Conservation (phyloP, 2,888 invertebrate genomes). For the Drosophila heteroneura region DNA sequence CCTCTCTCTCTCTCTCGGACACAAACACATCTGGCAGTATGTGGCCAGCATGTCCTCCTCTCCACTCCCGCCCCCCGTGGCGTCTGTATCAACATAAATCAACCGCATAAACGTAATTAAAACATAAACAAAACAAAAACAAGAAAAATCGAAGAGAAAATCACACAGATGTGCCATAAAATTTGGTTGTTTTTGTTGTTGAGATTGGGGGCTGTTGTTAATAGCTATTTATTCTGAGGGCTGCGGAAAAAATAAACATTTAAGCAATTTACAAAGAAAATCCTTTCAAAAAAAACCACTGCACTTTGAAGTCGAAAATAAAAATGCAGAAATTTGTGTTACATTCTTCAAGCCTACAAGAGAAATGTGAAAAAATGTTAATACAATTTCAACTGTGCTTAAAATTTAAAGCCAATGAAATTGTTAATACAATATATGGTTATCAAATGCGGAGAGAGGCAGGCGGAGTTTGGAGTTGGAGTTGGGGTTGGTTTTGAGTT, state of each 20-base stretch:
- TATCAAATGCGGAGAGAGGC: background rate
- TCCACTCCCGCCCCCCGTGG: background rate
- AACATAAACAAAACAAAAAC: constrained; percentile 72
- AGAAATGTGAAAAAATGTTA: background rate
- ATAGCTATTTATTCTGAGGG: constrained; percentile 21
- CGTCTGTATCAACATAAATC: constrained; percentile 66
- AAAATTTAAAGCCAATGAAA: constrained; percentile 35
- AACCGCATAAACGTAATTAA: constrained; percentile 76
- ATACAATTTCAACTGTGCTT: background rate
- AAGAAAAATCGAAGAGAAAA: constrained; percentile 37
- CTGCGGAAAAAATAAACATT: constrained; percentile 34
- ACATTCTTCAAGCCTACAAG: background rate
- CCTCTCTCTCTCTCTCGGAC: background rate
- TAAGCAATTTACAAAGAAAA: constrained; percentile 31
- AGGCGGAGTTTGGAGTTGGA: background rate
- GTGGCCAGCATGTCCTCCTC: constrained; percentile 14
- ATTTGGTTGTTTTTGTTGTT: background rate
- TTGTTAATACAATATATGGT: constrained; percentile 15
- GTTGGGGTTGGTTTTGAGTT: background rate
- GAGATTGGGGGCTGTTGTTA: constrained; percentile 15
- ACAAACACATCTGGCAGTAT: constrained; percentile 45
- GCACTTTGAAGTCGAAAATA: constrained; percentile 30
- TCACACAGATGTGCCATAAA: constrained; percentile 62
- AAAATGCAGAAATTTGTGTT: constrained; percentile 15
- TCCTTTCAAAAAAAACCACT: constrained; percentile 7